phyloP scores from a whole-genome alignment of 2,797 vertebrate species.

The Premnoplex brunnescens region DNA sequence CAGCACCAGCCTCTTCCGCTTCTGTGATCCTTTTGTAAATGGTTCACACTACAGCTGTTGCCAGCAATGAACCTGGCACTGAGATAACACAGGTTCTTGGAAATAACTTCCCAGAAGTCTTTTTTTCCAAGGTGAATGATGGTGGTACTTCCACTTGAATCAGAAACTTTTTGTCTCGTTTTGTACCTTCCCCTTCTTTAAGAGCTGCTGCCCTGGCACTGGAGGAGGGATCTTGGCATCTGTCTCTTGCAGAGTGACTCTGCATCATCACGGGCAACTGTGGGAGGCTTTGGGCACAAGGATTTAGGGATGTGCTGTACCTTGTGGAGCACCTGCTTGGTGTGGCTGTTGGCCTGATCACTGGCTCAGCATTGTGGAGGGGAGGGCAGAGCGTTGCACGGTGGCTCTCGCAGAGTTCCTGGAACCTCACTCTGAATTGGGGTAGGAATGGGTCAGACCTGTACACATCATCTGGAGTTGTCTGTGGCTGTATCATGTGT shows the following conservation, averaged over 20 bases:
- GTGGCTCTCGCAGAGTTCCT: neutral
- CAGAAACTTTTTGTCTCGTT: neutral
- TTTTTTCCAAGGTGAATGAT: constrained; percentile 43
- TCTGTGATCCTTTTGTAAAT: constrained; percentile 38
- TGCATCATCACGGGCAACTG: neutral
- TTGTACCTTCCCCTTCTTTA: neutral
- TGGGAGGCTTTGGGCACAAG: neutral
- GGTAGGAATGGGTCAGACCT: neutral
- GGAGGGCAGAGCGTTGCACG: fast-evolving
- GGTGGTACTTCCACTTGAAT: constrained; percentile 42
- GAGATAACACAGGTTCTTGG: constrained; percentile 5
- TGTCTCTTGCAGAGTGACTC: neutral
- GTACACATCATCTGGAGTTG: neutral
- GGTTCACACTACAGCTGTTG: constrained; percentile 42
- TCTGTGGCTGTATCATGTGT: neutral
- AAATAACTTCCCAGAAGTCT: neutral
- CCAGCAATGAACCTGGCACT: neutral
- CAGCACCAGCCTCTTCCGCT: constrained; percentile 14
- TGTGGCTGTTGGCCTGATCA: neutral
- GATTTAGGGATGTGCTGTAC: neutral
- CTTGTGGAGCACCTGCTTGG: neutral
- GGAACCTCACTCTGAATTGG: neutral
- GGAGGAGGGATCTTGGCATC: constrained; percentile 4
- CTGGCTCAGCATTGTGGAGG: neutral
- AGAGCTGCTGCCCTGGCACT: constrained; percentile 32